These are phyloP conservation scores for Trinorchestia longiramus DNA, from an alignment of 1,140 invertebrate genomes.

Conservation along the genomic window DNA sequence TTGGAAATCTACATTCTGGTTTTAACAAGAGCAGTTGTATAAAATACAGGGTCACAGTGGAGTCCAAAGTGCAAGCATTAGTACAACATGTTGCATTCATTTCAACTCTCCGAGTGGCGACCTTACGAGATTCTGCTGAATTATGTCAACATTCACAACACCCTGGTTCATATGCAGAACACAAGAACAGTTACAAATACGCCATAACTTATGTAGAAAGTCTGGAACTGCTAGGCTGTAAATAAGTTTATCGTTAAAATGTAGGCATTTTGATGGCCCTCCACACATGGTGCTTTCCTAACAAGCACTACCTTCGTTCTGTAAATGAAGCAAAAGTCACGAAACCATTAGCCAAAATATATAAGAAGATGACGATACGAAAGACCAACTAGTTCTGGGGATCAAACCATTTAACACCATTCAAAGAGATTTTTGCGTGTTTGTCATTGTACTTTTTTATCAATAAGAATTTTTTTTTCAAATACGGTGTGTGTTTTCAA, in stretches of 20 bases:
- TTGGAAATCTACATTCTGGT: too few species aligned
- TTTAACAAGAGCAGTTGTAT: too few species aligned
- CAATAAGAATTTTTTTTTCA: too few species aligned
- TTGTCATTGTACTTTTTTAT: too few species aligned
- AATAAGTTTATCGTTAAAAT: background rate
- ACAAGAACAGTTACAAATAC: background rate
- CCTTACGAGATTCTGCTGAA: background rate
- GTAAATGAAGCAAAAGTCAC: background rate
- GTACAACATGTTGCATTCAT: background rate
- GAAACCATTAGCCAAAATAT: too few species aligned
- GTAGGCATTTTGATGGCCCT: background rate
- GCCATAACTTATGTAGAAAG: background rate
- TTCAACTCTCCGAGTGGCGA: background rate
- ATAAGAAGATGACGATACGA: too few species aligned
- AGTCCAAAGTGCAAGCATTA: background rate
- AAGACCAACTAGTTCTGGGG: too few species aligned
- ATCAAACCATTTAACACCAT: too few species aligned
- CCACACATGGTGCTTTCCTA: background rate
- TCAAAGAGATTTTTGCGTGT: too few species aligned
- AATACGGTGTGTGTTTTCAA: too few species aligned
- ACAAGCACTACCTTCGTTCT: background rate
- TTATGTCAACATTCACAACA: background rate
- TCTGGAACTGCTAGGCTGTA: background rate
- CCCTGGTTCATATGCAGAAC: background rate
- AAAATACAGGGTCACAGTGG: too few species aligned